Evolutionary conservation across 2,113 vertebrate genomes (phyloP).

Genomic region (Tachysurus vachellii): DNA sequence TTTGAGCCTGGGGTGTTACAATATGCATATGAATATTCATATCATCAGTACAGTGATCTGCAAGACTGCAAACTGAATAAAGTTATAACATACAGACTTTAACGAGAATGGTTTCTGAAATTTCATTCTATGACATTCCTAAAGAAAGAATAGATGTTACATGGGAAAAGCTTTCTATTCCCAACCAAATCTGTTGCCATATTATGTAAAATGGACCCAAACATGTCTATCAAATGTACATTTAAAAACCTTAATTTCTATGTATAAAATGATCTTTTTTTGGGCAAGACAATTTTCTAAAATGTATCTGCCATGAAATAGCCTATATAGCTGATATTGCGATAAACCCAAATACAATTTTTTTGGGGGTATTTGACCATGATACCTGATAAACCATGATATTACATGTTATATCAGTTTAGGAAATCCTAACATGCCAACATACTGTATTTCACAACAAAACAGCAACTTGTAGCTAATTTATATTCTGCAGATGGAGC

Average conservation of each 20-base stretch:
- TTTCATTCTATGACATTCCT: background rate
- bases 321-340: too few relatives aligned
- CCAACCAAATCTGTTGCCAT: background rate
- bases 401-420: background rate
- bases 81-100: background rate
- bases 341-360: too few relatives aligned
- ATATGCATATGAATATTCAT: background rate
- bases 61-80: background rate
- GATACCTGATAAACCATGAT: background rate
- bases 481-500: constrained; percentile 64
- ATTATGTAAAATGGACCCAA: too few relatives aligned
- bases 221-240: too few relatives aligned
- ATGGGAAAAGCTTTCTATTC: background rate
- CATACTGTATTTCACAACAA: background rate
- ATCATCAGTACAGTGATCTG: background rate
- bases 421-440: background rate
- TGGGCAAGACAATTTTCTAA: too few relatives aligned
- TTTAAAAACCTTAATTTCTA: background rate
- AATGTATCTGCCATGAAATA: too few relatives aligned
- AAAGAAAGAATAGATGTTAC: background rate
- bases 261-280: too few relatives aligned
- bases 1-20: background rate
- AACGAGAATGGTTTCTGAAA: background rate
- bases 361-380: background rate
- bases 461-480: background rate